Evolutionary conservation across 2,113 vertebrate genomes (phyloP).

Genomic region (Malaclemys terrapin): DNA sequence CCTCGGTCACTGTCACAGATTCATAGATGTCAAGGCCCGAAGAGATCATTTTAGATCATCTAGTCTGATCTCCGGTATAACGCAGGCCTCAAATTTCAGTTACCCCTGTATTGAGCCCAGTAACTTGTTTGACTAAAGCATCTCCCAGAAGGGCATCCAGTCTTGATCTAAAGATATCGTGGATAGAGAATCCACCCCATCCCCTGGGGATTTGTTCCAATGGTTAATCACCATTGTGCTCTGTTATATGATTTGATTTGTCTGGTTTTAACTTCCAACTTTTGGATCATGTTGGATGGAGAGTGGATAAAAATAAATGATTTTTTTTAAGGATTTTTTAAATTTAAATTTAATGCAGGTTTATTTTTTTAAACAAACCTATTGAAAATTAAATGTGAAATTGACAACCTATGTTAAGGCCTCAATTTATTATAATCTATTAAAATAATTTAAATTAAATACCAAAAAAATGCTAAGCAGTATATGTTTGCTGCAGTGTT

Average conservation of each 20-base stretch:
- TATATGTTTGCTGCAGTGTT: background rate
- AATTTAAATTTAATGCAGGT: too few species aligned
- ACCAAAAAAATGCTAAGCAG: background rate
- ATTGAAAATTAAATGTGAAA: background rate
- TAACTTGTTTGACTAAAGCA: background rate
- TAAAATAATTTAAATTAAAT: background rate
- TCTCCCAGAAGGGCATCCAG: rapidly evolving
- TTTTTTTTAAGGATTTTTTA: too few species aligned
- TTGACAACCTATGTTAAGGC: background rate
- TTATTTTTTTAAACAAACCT: background rate
- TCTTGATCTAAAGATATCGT: rapidly evolving
- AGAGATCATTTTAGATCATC: background rate
- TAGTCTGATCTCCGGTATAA: rapidly evolving
- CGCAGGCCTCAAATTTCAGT: rapidly evolving
- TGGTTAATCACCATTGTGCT: background rate
- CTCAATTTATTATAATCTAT: background rate
- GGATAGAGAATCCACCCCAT: rapidly evolving
- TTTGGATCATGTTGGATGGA: background rate
- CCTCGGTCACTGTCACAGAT: background rate
- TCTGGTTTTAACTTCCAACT: background rate
- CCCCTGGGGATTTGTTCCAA: background rate
- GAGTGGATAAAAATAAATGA: too few species aligned
- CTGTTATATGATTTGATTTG: background rate
- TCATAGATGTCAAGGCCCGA: background rate
- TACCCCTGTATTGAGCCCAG: background rate